These are phyloP conservation scores for Parnassius glacialis DNA, from an alignment of 2,888 invertebrate genomes.

Conservation along the genomic window DNA sequence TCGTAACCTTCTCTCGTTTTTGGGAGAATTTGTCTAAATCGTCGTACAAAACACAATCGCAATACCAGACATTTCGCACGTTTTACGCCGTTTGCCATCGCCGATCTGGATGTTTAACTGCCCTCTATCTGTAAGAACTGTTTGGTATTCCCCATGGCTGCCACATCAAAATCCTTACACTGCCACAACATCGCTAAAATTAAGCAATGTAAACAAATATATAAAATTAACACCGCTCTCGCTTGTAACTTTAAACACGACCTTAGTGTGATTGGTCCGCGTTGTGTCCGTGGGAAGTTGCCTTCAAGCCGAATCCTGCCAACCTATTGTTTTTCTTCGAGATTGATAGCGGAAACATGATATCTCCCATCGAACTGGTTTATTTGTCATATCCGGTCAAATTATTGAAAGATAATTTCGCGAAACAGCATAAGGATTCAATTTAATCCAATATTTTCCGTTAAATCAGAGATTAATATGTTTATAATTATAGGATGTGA, in stretches of 20 bases:
- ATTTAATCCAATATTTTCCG: constrained; percentile 34
- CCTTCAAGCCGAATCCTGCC: constrained; percentile 39
- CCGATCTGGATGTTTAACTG: too few relatives aligned
- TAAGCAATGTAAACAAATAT: too few relatives aligned
- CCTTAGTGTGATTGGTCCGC: constrained; percentile 31
- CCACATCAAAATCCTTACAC: too few relatives aligned
- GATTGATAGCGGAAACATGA: constrained; percentile 72
- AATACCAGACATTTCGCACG: too few relatives aligned
- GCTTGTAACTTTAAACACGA: constrained; percentile 12
- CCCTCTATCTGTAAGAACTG: too few relatives aligned
- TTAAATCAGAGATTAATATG: constrained; percentile 55
- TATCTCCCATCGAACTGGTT: constrained; percentile 52
- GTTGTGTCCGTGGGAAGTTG: constrained; percentile 50
- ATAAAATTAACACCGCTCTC: constrained; percentile 4
- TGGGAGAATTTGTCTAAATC: too few relatives aligned
- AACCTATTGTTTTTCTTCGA: constrained; percentile 56
- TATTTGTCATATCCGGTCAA: constrained; percentile 66
- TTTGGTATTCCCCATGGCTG: too few relatives aligned
- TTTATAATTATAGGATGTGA: constrained; percentile 54
- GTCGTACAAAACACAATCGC: too few relatives aligned
- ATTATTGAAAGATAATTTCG: constrained; percentile 47
- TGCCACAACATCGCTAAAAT: too few relatives aligned
- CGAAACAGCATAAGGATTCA: constrained; percentile 37
- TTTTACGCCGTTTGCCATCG: too few relatives aligned
- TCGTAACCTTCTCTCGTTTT: too few relatives aligned